phyloP scores from a whole-genome alignment of 1,140 invertebrate genomes.

The Nasonia vitripennis region DNA sequence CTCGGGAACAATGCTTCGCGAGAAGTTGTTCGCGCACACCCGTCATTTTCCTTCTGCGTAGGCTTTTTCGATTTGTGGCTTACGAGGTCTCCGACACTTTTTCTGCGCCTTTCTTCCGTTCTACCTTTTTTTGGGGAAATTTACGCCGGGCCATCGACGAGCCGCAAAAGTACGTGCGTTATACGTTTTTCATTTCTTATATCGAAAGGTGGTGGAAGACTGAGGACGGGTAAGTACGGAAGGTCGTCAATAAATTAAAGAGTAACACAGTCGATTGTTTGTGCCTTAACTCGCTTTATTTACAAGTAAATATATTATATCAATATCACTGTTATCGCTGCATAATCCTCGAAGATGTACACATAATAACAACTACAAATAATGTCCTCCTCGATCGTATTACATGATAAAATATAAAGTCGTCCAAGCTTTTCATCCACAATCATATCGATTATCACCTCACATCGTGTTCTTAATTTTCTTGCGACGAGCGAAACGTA shows the following conservation, averaged over 20 bases:
- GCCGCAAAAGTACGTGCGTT: no score
- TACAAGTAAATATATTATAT: conserved; percentile 73
- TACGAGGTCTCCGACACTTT: background rate
- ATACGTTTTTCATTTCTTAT: no score
- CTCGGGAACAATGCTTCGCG: background rate
- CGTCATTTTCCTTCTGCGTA: background rate
- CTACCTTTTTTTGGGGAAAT: background rate
- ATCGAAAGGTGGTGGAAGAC: no score
- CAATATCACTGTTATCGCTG: conserved; percentile 70
- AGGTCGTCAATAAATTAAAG: background rate
- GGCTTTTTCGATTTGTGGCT: background rate
- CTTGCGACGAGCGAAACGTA: conserved; percentile 35
- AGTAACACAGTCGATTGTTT: background rate
- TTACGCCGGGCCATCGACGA: background rate
- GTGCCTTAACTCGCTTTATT: conserved; percentile 66
- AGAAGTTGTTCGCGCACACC: background rate
- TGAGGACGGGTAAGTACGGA: background rate
- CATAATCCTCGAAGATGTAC: conserved; percentile 68
- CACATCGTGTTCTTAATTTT: background rate
- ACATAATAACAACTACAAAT: conserved; percentile 60
- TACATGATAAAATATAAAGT: conserved; percentile 48
- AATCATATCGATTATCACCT: conserved; percentile 6
- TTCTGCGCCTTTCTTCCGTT: background rate
- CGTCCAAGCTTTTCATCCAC: conserved; percentile 23
- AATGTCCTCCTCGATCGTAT: conserved; percentile 15